Evolutionary conservation across 2,888 invertebrate species (phyloP).

Genomic region (Pachycephus smyrnensis): DNA sequence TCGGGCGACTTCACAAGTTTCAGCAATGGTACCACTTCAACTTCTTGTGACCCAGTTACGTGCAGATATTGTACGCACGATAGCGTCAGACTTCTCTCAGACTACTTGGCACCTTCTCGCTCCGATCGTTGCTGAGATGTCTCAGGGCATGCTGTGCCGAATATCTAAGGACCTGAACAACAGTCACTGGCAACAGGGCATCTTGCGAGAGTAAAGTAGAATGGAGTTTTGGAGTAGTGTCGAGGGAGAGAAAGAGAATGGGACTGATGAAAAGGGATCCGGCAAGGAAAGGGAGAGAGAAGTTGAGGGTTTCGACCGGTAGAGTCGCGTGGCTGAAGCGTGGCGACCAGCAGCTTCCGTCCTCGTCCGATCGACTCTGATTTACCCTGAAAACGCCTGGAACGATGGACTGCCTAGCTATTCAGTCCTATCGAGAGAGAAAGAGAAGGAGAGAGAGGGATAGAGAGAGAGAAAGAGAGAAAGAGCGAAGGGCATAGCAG

Average conservation of each 20-base stretch:
- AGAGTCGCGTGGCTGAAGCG: conserved; percentile 61
- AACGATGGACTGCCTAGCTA: conserved; percentile 7
- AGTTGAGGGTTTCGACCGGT: not conserved
- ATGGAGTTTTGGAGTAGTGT: not conserved
- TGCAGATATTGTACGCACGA: no score
- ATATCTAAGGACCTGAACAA: not conserved
- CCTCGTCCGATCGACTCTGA: conserved; percentile 34
- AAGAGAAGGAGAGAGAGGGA: conserved; percentile 13
- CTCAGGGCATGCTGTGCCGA: not conserved
- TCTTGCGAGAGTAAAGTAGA: not conserved
- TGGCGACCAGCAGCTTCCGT: conserved; percentile 40
- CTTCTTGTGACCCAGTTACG: not conserved
- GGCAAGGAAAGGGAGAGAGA: not conserved
- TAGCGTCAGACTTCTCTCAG: not conserved
- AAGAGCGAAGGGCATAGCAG: conserved; percentile 9
- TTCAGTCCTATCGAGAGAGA: conserved; percentile 3
- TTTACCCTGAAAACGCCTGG: conserved; percentile 27
- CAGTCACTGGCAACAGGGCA: not conserved
- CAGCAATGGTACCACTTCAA: not conserved
- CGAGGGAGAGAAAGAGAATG: not conserved
- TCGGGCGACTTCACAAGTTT: not conserved
- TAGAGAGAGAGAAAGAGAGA: conserved; percentile 18
- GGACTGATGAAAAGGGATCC: not conserved
- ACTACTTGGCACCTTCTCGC: not conserved
- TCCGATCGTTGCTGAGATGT: not conserved